These are phyloP conservation scores for Phalacrocorax aristotelis DNA, from an alignment of 2,113 vertebrate species.

Conservation along the genomic window DNA sequence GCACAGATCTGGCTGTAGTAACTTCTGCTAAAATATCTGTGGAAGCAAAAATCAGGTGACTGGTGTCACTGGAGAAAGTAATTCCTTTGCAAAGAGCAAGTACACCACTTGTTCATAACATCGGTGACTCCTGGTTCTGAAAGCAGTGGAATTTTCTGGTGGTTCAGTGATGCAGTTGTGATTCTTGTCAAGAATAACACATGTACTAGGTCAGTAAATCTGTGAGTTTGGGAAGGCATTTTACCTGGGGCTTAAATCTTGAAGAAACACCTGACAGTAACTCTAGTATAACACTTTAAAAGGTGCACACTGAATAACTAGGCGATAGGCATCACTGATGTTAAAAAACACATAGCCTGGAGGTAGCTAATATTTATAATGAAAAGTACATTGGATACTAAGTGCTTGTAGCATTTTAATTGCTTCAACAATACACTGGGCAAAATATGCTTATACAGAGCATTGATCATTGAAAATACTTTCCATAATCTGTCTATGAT, in stretches of 20 bases:
- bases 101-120: background rate
- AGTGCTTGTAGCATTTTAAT: background rate
- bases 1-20: background rate
- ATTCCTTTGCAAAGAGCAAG: background rate
- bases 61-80: background rate
- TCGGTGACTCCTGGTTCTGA: background rate
- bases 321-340: background rate
- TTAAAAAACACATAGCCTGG: background rate
- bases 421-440: background rate
- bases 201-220: background rate
- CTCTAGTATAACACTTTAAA: background rate
- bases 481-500: background rate
- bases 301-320: background rate
- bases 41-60: background rate
- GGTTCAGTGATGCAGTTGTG: background rate
- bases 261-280: background rate
- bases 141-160: background rate
- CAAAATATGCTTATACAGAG: background rate
- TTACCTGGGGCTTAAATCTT: background rate
- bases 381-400: background rate
- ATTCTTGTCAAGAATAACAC: background rate
- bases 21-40: background rate
- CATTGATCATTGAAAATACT: background rate
- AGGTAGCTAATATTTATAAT: background rate
- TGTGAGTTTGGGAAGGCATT: background rate